Evolutionary conservation across 2,888 invertebrate species (phyloP).

Genomic region (Amphipoea oculea): DNA sequence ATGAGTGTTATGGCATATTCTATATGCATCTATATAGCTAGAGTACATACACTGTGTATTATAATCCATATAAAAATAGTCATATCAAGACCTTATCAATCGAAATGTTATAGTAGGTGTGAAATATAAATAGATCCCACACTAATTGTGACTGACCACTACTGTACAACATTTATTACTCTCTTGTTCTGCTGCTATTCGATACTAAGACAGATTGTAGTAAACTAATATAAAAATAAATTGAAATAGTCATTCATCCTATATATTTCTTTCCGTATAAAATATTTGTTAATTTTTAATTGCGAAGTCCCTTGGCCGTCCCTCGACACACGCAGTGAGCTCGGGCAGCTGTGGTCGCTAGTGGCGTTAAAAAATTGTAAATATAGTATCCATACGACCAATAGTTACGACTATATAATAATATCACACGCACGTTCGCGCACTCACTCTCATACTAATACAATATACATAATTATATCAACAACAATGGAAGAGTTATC

Average conservation of each 20-base stretch:
- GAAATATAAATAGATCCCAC: slow-evolving; percentile 67
- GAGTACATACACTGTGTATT: slow-evolving; percentile 65
- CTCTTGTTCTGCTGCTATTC: slow-evolving; percentile 55
- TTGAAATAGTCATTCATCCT: slow-evolving; percentile 58
- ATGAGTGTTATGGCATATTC: slow-evolving; percentile 53
- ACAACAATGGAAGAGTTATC: slow-evolving; percentile 87
- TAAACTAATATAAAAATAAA: slow-evolving; percentile 86
- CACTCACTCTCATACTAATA: slow-evolving; percentile 73
- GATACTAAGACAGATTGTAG: slow-evolving; percentile 68
- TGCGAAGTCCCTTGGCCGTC: slow-evolving; percentile 25
- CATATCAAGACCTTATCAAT: slow-evolving; percentile 69
- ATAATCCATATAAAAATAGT: slow-evolving; percentile 79
- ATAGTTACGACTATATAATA: slow-evolving; percentile 64
- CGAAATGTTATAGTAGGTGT: slow-evolving; percentile 62
- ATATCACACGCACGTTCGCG: slow-evolving; percentile 76
- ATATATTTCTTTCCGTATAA: slow-evolving; percentile 53
- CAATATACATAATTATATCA: slow-evolving; percentile 73
- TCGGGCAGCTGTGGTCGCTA: slow-evolving; percentile 57
- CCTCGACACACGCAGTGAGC: slow-evolving; percentile 22
- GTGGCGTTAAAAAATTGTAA: slow-evolving; percentile 70
- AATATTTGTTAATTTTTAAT: slow-evolving; percentile 57
- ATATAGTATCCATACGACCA: slow-evolving; percentile 71
- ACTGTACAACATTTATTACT: slow-evolving; percentile 50
- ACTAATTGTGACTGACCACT: slow-evolving; percentile 68
- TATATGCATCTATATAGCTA: slow-evolving; percentile 58